These are phyloP conservation scores for Pristionchus exspectatus DNA, from an alignment of 2,888 invertebrate species.

Conservation along the genomic window DNA sequence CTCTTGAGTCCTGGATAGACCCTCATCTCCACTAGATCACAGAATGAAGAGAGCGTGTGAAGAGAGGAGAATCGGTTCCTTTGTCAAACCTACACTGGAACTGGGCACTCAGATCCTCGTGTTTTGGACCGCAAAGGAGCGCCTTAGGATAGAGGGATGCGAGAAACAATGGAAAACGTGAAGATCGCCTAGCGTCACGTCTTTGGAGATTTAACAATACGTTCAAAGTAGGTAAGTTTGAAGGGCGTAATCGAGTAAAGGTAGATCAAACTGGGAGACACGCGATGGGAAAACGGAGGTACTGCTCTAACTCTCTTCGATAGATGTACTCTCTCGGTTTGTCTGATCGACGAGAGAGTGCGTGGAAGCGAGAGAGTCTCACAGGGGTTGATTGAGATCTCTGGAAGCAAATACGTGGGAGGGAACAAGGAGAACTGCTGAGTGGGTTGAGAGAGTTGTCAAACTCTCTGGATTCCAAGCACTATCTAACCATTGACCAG, in stretches of 20 bases:
- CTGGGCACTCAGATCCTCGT: neutral
- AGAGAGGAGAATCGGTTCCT: neutral
- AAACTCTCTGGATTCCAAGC: too few relatives aligned
- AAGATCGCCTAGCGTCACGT: neutral
- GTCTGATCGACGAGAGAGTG: too few relatives aligned
- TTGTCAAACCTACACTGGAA: neutral
- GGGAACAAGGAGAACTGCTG: neutral
- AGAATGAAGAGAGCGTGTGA: neutral
- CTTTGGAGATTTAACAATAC: too few relatives aligned
- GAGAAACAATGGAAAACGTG: neutral
- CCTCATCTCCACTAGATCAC: neutral
- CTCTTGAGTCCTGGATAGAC: conserved; percentile 1
- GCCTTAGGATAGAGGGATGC: too few relatives aligned
- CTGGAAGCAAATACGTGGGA: neutral
- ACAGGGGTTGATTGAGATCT: neutral
- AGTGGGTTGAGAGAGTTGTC: neutral
- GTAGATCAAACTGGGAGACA: neutral
- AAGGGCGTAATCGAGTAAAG: neutral
- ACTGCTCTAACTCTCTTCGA: too few relatives aligned
- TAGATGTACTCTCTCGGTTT: too few relatives aligned
- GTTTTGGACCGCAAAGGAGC: neutral
- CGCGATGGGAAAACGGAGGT: neutral
- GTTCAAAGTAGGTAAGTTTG: neutral
- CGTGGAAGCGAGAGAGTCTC: too few relatives aligned
- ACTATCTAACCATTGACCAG: neutral